Conservation (phyloP, 2,113 vertebrate genomes). For the Oxygymnocypris stewartii region DNA sequence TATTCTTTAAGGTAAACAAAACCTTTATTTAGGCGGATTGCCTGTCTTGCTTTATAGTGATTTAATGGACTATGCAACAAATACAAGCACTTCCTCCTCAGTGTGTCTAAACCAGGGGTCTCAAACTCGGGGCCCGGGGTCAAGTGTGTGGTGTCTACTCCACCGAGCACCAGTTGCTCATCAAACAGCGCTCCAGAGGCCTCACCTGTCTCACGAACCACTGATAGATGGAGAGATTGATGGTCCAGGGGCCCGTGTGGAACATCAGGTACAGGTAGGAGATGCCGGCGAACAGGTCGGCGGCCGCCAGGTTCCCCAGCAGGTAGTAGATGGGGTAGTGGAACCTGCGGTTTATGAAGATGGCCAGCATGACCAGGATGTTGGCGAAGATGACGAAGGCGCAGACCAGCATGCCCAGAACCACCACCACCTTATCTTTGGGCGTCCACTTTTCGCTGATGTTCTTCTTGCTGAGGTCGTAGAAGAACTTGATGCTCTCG, state of each 20-base stretch:
- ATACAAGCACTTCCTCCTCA: too few relatives aligned
- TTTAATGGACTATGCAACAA: too few relatives aligned
- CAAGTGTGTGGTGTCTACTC: too few relatives aligned
- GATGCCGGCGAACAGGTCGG: constrained; percentile 92
- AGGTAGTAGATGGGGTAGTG: constrained; percentile 97
- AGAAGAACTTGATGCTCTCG: constrained; percentile 64
- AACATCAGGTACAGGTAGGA: constrained; percentile 95
- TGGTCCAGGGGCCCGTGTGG: constrained; percentile 92
- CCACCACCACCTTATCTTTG: constrained; percentile 78
- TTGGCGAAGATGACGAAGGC: constrained; percentile 91
- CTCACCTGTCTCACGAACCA: constrained; percentile 85
- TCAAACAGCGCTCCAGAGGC: not conserved
- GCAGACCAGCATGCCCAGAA: constrained; percentile 87
- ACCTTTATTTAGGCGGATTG: too few relatives aligned
- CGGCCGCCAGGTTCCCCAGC: constrained; percentile 89
- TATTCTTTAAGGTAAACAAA: too few relatives aligned
- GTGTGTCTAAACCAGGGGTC: too few relatives aligned
- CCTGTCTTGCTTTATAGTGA: too few relatives aligned
- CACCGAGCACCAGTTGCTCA: not conserved
- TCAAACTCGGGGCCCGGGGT: too few relatives aligned
- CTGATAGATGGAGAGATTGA: constrained; percentile 76
- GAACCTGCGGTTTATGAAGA: constrained; percentile 89
- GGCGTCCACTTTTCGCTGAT: constrained; percentile 62
- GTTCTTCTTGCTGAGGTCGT: constrained; percentile 62
- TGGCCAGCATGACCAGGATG: constrained; percentile 88